A percentile compares a stretch with the other conserved stretches of the same genome.
These are phyloP conservation scores for Sinocyclocheilus grahami DNA, from an alignment of 2,113 vertebrate genomes.

Conservation along the genomic window DNA sequence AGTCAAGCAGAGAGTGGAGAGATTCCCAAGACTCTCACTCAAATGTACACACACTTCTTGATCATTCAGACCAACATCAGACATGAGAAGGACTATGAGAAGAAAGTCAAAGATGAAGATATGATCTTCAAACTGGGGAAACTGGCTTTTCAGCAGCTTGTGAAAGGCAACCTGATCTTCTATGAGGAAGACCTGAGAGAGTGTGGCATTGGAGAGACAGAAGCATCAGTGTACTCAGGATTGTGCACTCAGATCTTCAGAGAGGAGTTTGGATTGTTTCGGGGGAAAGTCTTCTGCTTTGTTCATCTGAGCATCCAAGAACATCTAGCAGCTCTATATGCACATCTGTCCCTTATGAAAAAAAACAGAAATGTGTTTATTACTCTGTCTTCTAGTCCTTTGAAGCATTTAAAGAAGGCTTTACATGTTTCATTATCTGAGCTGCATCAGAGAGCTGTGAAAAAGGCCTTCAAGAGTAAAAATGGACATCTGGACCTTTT, in stretches of 20 bases:
- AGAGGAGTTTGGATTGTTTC: not conserved
- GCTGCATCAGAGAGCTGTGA: not conserved
- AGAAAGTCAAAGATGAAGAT: not conserved
- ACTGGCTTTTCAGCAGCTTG: not conserved
- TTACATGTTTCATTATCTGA: not conserved
- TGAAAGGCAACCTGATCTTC: not conserved
- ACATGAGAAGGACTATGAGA: not conserved
- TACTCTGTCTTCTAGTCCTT: too few relatives aligned
- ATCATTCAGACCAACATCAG: not conserved
- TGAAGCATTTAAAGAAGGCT: too few relatives aligned
- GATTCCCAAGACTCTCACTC: not conserved
- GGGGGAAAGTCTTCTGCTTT: not conserved
- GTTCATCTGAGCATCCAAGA: not conserved
- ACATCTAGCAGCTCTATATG: constrained; percentile 10
- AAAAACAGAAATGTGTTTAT: too few relatives aligned
- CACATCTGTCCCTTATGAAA: not conserved
- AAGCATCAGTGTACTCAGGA: not conserved
- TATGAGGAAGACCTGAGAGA: not conserved
- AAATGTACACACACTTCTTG: too few relatives aligned
- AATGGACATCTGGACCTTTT: constrained; percentile 13
- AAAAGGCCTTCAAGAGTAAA: not conserved
- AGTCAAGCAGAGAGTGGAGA: not conserved
- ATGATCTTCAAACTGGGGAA: not conserved
- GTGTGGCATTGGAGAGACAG: not conserved
- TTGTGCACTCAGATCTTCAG: constrained; percentile 1